A percentile compares a stretch with the other conserved stretches of the same genome.
Evolutionary conservation across 2,888 invertebrate genomes (phyloP).

Genomic region (Imbricaverruca yamaguchii): DNA sequence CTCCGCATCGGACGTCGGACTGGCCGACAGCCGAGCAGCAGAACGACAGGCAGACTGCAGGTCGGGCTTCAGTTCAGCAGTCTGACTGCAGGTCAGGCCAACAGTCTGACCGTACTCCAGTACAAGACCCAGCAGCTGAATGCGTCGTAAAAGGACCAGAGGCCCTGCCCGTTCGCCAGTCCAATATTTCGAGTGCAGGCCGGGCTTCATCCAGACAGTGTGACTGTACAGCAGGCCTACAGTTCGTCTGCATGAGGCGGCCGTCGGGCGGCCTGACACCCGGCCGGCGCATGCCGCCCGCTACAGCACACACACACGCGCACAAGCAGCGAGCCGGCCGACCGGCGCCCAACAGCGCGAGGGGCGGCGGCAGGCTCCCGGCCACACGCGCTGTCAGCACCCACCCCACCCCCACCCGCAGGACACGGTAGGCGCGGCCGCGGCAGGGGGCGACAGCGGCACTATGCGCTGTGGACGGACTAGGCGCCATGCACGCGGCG

Average conservation of each 20-base stretch:
- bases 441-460: background rate
- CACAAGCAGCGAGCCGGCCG: background rate
- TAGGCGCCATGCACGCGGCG: background rate
- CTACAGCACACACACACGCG: background rate
- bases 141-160: too few relatives aligned
- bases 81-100: too few relatives aligned
- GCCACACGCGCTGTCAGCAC: too few relatives aligned
- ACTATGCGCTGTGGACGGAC: background rate
- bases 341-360: background rate
- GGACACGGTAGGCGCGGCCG: background rate
- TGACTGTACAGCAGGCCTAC: background rate
- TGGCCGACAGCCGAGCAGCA: constrained; percentile 12
- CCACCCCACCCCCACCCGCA: too few relatives aligned
- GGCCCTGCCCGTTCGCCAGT: too few relatives aligned
- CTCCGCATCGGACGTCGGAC: background rate
- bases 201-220: background rate
- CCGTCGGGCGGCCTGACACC: background rate
- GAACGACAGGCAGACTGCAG: too few relatives aligned
- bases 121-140: too few relatives aligned
- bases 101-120: too few relatives aligned
- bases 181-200: too few relatives aligned
- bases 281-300: background rate
- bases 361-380: too few relatives aligned
- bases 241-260: too few relatives aligned
- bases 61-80: too few relatives aligned